Conservation (phyloP, 2,888 invertebrate genomes). For the Crepidodera aurea region DNA sequence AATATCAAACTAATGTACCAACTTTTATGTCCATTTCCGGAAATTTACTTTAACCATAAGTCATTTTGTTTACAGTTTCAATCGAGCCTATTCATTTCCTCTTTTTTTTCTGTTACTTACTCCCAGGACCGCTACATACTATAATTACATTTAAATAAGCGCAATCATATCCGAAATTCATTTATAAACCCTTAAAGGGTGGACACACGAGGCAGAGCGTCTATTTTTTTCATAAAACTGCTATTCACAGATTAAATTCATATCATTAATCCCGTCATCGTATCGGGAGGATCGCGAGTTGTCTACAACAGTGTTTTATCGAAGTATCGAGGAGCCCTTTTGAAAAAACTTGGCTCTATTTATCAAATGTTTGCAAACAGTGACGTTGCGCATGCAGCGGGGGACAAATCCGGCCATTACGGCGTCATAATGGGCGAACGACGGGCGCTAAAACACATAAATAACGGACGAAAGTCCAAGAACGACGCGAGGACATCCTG, state of each 20-base stretch:
- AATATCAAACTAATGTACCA: too few relatives aligned
- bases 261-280: slow-evolving; percentile 19
- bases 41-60: too few relatives aligned
- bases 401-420: slow-evolving; percentile 63
- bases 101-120: too few relatives aligned
- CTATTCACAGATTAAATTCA: slow-evolving; percentile 13
- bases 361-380: slow-evolving; percentile 63
- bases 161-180: too few relatives aligned
- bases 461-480: slow-evolving; percentile 56
- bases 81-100: too few relatives aligned
- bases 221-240: slow-evolving; percentile 8
- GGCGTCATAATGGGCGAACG: slow-evolving; percentile 62
- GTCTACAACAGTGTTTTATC: slow-evolving; percentile 18
- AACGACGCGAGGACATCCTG: slow-evolving; percentile 53
- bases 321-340: slow-evolving; percentile 1
- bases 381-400: slow-evolving; percentile 58
- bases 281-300: slow-evolving; percentile 6
- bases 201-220: too few relatives aligned
- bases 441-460: slow-evolving; percentile 62
- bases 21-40: too few relatives aligned
- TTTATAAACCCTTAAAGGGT: too few relatives aligned
- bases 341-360: slow-evolving; percentile 51
- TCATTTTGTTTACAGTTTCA: too few relatives aligned
- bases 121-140: too few relatives aligned
- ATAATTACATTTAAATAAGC: too few relatives aligned